Percentiles rank a stretch among this genome's conserved stretches.
These are phyloP conservation scores for Kryptopterus vitreolus DNA, from an alignment of 2,797 vertebrate species.

Conservation along the genomic window DNA sequence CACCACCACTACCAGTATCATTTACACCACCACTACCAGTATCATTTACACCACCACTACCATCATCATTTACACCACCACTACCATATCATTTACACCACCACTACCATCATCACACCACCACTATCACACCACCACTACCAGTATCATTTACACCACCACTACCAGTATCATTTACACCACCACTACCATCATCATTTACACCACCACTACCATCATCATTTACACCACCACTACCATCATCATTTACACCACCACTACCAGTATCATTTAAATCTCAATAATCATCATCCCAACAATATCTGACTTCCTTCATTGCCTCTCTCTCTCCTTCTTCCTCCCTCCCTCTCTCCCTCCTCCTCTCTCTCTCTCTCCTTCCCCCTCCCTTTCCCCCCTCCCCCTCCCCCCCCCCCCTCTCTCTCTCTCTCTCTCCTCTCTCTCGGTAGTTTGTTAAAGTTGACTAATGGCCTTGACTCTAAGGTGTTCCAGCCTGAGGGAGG, in stretches of 20 bases:
- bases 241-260: not conserved
- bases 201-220: not conserved
- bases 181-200: not conserved
- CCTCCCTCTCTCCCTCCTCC: not conserved
- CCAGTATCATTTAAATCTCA: not conserved
- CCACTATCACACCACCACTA: not conserved
- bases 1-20: not conserved
- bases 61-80: not conserved
- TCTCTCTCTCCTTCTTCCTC: not conserved
- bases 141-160: not conserved
- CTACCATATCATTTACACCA: not conserved
- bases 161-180: not conserved
- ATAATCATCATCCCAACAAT: not conserved
- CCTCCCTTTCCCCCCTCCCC: not conserved
- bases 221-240: not conserved
- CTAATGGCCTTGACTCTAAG: slow-evolving; percentile 51
- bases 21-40: no score
- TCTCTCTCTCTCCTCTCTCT: slow-evolving; percentile 26
- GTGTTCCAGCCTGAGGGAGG: slow-evolving; percentile 45
- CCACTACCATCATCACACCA: no score
- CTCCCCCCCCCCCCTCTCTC: not conserved
- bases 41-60: not conserved
- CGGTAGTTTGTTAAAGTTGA: slow-evolving; percentile 51
- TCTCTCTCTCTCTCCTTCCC: not conserved
- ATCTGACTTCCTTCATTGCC: no score